These are phyloP conservation scores for Corvus cornix DNA, from an alignment of 2,113 vertebrate genomes.

Conservation along the genomic window DNA sequence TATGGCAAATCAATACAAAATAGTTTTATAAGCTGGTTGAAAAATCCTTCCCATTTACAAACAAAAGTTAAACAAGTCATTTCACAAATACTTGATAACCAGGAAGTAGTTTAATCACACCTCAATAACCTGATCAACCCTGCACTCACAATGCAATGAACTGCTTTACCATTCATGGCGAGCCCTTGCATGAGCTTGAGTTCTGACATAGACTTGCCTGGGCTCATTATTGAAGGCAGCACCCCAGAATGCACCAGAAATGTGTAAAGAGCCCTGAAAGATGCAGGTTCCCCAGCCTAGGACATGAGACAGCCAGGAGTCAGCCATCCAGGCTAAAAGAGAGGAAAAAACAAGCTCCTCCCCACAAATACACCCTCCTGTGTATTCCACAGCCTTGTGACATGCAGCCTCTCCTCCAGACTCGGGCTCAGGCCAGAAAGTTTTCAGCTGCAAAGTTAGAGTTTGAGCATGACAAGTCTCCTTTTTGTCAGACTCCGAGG, in stretches of 20 bases:
- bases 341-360: not conserved
- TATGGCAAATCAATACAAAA: constrained; percentile 3
- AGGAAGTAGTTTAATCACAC: not conserved
- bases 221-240: not conserved
- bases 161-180: not conserved
- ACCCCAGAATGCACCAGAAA: not conserved
- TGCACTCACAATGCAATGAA: not conserved
- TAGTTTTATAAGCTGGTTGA: not conserved
- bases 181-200: not conserved
- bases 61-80: not conserved
- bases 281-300: not conserved
- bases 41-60: not conserved
- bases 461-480: not conserved
- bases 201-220: not conserved
- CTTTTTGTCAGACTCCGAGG: not conserved
- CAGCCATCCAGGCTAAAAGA: not conserved
- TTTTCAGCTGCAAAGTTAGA: not conserved
- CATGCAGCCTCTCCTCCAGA: not conserved
- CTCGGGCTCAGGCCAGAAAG: not conserved
- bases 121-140: not conserved
- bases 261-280: not conserved
- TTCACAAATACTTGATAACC: not conserved
- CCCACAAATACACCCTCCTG: not conserved
- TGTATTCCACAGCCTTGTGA: not conserved
- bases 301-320: not conserved